Conservation (phyloP, 1,140 invertebrate species). For the Maconellicoccus hirsutus region DNA sequence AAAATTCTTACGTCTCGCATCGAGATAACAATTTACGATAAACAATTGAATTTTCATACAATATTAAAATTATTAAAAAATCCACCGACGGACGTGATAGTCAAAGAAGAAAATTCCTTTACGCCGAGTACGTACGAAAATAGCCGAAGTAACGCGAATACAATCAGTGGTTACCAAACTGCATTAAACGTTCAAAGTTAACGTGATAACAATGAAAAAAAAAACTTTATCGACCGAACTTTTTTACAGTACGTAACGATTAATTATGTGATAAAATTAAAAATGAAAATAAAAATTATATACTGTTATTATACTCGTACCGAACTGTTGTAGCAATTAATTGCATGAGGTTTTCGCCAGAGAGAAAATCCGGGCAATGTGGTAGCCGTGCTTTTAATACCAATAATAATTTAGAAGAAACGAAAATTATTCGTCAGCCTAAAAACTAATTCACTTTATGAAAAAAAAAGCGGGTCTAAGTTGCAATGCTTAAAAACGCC, state of each 20-base stretch:
- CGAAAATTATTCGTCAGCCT: slow-evolving; percentile 1
- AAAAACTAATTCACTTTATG: not conserved
- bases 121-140: not conserved
- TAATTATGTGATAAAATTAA: not conserved
- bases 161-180: not conserved
- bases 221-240: too few species aligned
- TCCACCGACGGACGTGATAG: too few species aligned
- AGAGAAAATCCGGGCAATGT: not conserved
- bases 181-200: not conserved
- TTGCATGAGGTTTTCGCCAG: too few species aligned
- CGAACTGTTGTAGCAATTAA: not conserved
- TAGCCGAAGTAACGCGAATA: not conserved
- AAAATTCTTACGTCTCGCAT: too few species aligned
- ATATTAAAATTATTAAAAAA: too few species aligned
- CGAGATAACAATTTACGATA: too few species aligned
- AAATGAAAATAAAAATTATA: slow-evolving; percentile 6
- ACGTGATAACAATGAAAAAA: not conserved
- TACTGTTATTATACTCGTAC: slow-evolving; percentile 7
- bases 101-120: not conserved
- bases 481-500: not conserved
- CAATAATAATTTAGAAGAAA: not conserved
- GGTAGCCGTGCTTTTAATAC: not conserved
- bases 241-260: not conserved
- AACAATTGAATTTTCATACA: too few species aligned
- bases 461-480: not conserved